Base-by-base conservation (phyloP, 2,888 invertebrate genomes). In the Orgyia antiqua region DNA sequence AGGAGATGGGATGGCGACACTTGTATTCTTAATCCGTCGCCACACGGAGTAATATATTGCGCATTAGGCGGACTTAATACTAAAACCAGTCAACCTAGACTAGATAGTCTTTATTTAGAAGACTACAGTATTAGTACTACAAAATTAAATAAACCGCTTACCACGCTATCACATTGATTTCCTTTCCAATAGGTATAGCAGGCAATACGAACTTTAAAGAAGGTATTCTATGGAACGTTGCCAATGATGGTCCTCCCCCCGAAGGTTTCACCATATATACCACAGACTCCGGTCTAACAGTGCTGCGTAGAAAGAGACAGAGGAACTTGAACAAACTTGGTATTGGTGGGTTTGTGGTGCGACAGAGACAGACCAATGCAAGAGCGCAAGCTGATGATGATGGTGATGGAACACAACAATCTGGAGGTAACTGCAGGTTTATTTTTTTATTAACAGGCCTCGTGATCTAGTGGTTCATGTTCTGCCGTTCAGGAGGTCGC, bases 321-420 rank as follows among this genome's bases (percentile, higher is more conserved):
- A 87, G 96, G 28, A 96, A 96, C 74, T 78, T 96, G 21, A 95
- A 96, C 65, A 96, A 95, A 71, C 86, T 96, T 18, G 92, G 90
- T 4, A 96, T 97, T 38, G 97, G 97, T 3, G 97, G 97, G 0
- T 97, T 97, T 65, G 89, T 93, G 36, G 96, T 95, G 44, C 88
- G 94, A 58, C 88, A 93, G 60, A 88, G 95, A 44, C 83, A 83
- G 53, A 65, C 71, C 3, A 74, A 73, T 1, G 46, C 72, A 24
- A 73, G 76, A 43, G 66, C 71, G 35, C 70, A 74, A 51, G 62
- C 68, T 2, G 71, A 79, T 19, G 76, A 80, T 23, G 77, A 78
- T 25, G 73, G 68, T 29, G 79, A 82, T 2, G 79, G 73, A 11
- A 61, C 68, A 2, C 72, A 66, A 31, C 65, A 64, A 10, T 59